Conservation (phyloP, 2,113 vertebrate genomes). For the Thalassoma bifasciatum region DNA sequence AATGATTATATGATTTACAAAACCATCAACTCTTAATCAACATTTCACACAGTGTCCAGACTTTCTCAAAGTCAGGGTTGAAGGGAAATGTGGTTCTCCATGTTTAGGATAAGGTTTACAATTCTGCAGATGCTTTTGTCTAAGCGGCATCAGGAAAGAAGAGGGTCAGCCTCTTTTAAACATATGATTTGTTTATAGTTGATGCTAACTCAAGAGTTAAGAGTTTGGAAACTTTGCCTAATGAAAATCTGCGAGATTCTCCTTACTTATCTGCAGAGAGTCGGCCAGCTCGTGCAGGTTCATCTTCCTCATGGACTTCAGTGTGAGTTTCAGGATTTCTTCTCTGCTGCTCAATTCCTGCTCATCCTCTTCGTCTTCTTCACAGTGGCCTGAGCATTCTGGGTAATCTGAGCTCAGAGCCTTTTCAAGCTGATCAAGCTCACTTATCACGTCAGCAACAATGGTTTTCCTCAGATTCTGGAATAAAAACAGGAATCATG, state of each 20-base stretch:
- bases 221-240: too few relatives aligned
- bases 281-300: slow-evolving; percentile 26
- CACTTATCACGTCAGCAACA: neutral
- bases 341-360: slow-evolving; percentile 16
- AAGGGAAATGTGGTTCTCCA: too few relatives aligned
- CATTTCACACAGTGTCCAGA: too few relatives aligned
- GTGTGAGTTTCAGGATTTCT: slow-evolving; percentile 34
- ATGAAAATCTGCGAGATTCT: neutral
- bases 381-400: neutral
- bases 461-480: slow-evolving; percentile 27
- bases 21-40: too few relatives aligned
- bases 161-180: too few relatives aligned
- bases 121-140: too few relatives aligned
- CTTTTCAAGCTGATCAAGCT: neutral
- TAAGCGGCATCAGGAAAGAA: too few relatives aligned
- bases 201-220: too few relatives aligned
- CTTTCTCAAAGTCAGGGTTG: too few relatives aligned
- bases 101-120: too few relatives aligned
- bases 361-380: slow-evolving; percentile 3
- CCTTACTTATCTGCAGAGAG: slow-evolving; percentile 45
- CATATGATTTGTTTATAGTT: too few relatives aligned
- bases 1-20: too few relatives aligned
- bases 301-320: slow-evolving; percentile 10
- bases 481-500: neutral
- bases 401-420: slow-evolving; percentile 11